These are phyloP conservation scores for Polymixis lichenea DNA, from an alignment of 2,888 invertebrate species.

Conservation along the genomic window DNA sequence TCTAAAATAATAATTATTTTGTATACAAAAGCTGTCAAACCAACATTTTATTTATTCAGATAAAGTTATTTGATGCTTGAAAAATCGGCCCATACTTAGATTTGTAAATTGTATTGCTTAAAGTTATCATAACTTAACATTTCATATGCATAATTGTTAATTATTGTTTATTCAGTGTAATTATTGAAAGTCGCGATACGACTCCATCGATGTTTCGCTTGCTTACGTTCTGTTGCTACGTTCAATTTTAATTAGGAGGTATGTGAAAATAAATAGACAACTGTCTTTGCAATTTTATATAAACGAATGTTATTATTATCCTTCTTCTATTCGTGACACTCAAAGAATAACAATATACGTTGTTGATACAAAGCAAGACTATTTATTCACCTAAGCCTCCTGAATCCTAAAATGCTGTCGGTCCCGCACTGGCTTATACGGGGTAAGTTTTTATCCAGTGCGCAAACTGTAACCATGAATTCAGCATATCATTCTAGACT, in stretches of 20 bases:
- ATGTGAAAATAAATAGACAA: not conserved
- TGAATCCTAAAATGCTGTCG: not conserved
- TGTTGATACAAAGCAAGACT: conserved; percentile 4
- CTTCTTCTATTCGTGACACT: not conserved
- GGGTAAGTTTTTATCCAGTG: no score
- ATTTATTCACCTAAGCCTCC: not conserved
- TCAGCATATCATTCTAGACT: no score
- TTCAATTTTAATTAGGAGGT: not conserved
- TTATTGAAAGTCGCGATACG: not conserved
- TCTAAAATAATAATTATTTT: not conserved
- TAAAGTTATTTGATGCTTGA: not conserved
- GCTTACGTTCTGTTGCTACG: not conserved
- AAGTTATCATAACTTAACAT: not conserved
- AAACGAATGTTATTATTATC: not conserved
- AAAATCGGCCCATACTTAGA: not conserved
- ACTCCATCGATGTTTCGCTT: not conserved
- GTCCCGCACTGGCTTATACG: not conserved
- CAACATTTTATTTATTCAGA: not conserved
- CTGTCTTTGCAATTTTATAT: conserved; percentile 4
- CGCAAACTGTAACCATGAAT: no score
- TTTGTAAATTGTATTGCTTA: not conserved
- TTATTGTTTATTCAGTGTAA: not conserved
- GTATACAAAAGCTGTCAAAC: not conserved
- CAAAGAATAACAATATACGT: conserved; percentile 8
- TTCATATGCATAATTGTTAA: not conserved